Evolutionary conservation across 2,113 vertebrate genomes (phyloP).

Genomic region (Mirounga angustirostris): DNA sequence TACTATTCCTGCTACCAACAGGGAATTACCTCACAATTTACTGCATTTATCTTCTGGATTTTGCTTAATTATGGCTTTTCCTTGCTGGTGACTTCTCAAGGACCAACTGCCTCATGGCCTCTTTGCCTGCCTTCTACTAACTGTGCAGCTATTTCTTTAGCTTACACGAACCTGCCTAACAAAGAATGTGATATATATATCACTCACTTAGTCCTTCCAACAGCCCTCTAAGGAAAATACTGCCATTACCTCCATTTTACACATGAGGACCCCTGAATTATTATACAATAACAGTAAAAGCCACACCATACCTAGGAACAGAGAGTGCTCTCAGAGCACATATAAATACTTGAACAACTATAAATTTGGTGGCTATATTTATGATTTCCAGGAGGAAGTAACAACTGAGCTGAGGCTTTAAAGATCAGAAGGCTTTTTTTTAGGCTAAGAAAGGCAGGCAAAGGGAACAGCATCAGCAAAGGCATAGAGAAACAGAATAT

Average conservation of each 20-base stretch:
- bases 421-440: not conserved
- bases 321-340: slow-evolving; percentile 11
- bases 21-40: not conserved
- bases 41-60: not conserved
- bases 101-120: not conserved
- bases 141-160: not conserved
- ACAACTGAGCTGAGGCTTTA: not conserved
- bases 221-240: not conserved
- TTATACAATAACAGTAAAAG: not conserved
- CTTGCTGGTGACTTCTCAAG: slow-evolving; percentile 18
- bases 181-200: not conserved
- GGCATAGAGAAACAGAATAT: not conserved
- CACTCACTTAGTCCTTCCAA: not conserved
- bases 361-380: not conserved
- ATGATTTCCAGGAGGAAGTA: slow-evolving; percentile 43
- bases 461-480: not conserved
- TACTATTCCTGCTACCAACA: not conserved
- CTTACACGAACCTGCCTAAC: not conserved
- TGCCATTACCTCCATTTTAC: not conserved
- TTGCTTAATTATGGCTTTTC: slow-evolving; percentile 4
- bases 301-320: not conserved
- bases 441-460: not conserved
- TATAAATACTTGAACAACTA: not conserved
- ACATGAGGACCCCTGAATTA: not conserved
- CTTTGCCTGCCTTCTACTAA: not conserved